Evolutionary conservation across 2,888 invertebrate genomes (phyloP).

Genomic region (Zonitis immaculata): DNA sequence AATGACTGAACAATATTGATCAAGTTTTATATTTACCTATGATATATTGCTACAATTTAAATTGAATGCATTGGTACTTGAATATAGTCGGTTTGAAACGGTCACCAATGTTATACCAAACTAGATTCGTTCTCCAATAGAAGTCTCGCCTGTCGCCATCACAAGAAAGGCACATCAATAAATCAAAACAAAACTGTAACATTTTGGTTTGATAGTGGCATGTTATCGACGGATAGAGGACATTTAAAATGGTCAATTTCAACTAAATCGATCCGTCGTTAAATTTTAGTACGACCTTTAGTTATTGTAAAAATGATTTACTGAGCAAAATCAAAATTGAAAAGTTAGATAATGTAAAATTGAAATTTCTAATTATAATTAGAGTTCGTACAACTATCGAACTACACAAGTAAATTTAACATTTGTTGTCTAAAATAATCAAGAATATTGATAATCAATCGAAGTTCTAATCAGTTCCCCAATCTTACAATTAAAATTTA

Average conservation of each 20-base stretch:
- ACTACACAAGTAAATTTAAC: too few relatives aligned
- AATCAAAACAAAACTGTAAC: conserved; percentile 18
- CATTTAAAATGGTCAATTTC: conserved; percentile 1
- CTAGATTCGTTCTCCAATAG: conserved; percentile 14
- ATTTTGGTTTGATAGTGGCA: conserved; percentile 16
- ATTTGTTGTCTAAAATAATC: too few relatives aligned
- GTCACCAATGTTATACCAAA: conserved; percentile 16
- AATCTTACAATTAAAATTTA: too few relatives aligned
- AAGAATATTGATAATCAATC: too few relatives aligned
- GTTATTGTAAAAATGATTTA: background rate
- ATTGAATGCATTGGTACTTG: conserved; percentile 6
- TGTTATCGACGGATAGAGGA: conserved; percentile 7
- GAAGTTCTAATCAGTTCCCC: too few relatives aligned
- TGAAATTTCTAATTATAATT: too few relatives aligned
- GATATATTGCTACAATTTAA: background rate
- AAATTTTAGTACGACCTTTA: background rate
- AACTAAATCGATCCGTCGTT: background rate
- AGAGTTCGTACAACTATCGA: too few relatives aligned
- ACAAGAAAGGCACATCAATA: conserved; percentile 15
- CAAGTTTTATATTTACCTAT: background rate
- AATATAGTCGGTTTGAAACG: conserved; percentile 10
- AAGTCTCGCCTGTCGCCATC: conserved; percentile 15
- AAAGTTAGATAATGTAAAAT: too few relatives aligned
- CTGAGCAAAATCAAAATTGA: too few relatives aligned
- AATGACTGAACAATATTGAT: background rate